These are phyloP conservation scores for Nymphicus hollandicus DNA, from an alignment of 2,113 vertebrate genomes.

Conservation along the genomic window DNA sequence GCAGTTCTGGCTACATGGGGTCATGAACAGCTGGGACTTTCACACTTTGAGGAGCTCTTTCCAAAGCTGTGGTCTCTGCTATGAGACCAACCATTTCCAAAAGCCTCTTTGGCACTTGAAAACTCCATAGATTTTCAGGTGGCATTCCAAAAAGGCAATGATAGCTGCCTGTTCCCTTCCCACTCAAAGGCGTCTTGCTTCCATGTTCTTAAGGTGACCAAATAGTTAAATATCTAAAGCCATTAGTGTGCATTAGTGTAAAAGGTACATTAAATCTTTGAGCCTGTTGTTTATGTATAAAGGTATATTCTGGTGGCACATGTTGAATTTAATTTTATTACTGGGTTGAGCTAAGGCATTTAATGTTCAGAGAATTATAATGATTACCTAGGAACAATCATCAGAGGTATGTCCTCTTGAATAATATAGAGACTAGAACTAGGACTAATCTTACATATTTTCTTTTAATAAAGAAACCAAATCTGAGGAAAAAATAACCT, in stretches of 20 bases:
- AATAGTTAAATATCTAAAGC: not conserved
- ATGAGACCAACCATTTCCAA: not conserved
- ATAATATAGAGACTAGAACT: not conserved
- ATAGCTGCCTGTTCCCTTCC: not conserved
- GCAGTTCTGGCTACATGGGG: rapidly evolving
- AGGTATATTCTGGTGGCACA: not conserved
- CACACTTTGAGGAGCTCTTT: not conserved
- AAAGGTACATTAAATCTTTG: not conserved
- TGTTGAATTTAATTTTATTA: slow-evolving; percentile 1
- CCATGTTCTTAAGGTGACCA: not conserved
- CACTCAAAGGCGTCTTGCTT: not conserved
- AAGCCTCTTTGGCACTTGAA: not conserved
- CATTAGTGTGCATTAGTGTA: not conserved
- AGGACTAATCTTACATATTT: not conserved
- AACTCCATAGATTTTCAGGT: not conserved
- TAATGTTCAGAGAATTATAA: not conserved
- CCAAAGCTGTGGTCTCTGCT: not conserved
- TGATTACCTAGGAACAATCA: not conserved
- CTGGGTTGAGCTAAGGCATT: not conserved
- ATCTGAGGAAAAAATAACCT: not conserved
- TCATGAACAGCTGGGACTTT: not conserved
- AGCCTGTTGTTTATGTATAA: not conserved
- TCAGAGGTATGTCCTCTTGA: not conserved
- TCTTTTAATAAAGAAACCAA: not conserved
- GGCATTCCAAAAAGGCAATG: not conserved